These are phyloP conservation scores for Andrena cerasifolii DNA, from an alignment of 1,140 invertebrate species.

Conservation along the genomic window DNA sequence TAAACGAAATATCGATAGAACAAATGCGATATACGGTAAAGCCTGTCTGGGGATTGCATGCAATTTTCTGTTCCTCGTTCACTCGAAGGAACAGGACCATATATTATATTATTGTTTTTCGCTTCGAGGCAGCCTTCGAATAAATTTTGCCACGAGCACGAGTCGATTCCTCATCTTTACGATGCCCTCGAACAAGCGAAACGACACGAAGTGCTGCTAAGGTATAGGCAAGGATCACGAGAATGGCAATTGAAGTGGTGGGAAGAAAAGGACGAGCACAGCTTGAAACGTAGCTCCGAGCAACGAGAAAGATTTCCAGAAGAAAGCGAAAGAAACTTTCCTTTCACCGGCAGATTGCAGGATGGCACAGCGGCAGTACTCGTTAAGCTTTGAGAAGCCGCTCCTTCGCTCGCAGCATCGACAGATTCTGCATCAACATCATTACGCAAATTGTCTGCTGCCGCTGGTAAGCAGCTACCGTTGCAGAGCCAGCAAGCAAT, in stretches of 20 bases:
- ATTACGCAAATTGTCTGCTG: too few relatives aligned
- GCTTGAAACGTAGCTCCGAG: neutral
- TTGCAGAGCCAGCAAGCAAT: neutral
- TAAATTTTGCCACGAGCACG: neutral
- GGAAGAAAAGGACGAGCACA: neutral
- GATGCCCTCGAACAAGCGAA: neutral
- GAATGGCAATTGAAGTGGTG: neutral
- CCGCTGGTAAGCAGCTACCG: too few relatives aligned
- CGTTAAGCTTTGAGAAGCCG: too few relatives aligned
- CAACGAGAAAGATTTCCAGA: neutral
- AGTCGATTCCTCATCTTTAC: too few relatives aligned
- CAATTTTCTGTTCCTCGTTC: slow-evolving; percentile 28
- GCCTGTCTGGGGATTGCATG: slow-evolving; percentile 26
- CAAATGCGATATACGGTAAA: slow-evolving; percentile 31
- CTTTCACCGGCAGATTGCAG: neutral
- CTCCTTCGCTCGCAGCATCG: too few relatives aligned
- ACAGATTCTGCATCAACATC: too few relatives aligned
- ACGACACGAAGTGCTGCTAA: neutral
- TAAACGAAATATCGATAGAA: slow-evolving; percentile 27
- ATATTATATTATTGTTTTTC: neutral
- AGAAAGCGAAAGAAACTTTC: too few relatives aligned
- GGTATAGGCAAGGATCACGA: neutral
- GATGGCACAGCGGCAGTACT: neutral
- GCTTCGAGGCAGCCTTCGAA: neutral
- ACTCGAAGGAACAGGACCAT: neutral